These are phyloP conservation scores for Coreoperca whiteheadi DNA, from an alignment of 2,113 vertebrate species.

Conservation along the genomic window DNA sequence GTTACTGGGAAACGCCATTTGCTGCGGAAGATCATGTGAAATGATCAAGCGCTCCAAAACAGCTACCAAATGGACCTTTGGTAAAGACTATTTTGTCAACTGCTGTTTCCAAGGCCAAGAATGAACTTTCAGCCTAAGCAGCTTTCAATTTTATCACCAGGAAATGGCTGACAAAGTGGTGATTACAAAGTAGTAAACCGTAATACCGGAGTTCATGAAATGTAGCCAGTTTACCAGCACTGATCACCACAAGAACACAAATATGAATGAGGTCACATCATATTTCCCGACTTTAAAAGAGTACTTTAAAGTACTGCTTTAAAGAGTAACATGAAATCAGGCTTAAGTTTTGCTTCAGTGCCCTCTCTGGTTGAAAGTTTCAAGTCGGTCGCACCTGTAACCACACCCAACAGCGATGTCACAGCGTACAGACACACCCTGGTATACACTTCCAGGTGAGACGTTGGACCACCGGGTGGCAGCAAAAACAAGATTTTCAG, in stretches of 20 bases:
- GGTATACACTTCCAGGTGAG: not conserved
- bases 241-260: slow-evolving; percentile 8
- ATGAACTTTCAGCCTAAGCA: not conserved
- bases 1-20: not conserved
- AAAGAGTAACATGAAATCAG: not conserved
- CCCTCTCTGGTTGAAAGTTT: not conserved
- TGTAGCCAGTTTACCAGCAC: slow-evolving; percentile 15
- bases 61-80: not conserved
- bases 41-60: not conserved
- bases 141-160: slow-evolving; percentile 28
- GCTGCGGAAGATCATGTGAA: not conserved
- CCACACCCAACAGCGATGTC: not conserved
- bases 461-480: not conserved
- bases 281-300: not conserved
- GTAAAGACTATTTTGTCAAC: not conserved
- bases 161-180: slow-evolving; percentile 16
- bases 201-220: slow-evolving; percentile 4
- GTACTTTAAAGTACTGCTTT: slow-evolving; percentile 12
- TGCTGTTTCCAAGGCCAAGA: no score
- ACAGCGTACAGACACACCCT: not conserved
- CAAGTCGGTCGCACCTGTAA: not conserved
- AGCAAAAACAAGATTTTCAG: not conserved
- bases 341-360: not conserved
- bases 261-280: not conserved
- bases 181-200: not conserved